These are phyloP conservation scores for Aspiorhynchus laticeps DNA, from an alignment of 2,113 vertebrate genomes.

Conservation along the genomic window DNA sequence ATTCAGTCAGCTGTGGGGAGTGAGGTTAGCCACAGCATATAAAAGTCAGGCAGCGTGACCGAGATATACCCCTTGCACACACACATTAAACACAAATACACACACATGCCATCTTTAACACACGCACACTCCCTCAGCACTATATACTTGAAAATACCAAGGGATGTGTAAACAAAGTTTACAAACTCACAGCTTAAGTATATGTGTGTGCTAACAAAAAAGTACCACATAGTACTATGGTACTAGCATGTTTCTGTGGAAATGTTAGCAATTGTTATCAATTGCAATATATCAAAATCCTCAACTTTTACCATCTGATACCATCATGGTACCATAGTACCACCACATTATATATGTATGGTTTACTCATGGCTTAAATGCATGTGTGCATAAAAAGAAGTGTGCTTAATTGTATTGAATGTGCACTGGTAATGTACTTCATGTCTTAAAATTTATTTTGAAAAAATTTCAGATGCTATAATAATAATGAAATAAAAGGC, in stretches of 20 bases:
- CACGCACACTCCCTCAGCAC: slow-evolving; percentile 6
- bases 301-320: neutral
- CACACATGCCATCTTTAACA: slow-evolving; percentile 25
- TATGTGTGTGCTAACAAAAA: neutral
- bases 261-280: neutral
- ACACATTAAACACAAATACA: slow-evolving; percentile 36
- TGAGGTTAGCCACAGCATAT: slow-evolving; percentile 79
- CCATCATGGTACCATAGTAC: neutral
- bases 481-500: too few relatives aligned
- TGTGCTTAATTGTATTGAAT: too few relatives aligned
- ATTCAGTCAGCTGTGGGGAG: slow-evolving; percentile 78
- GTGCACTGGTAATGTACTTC: too few relatives aligned
- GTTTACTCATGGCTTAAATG: too few relatives aligned
- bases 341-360: neutral
- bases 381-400: too few relatives aligned
- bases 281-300: neutral
- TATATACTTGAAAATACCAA: slow-evolving; percentile 35
- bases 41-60: slow-evolving; percentile 77
- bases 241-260: neutral
- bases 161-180: slow-evolving; percentile 27
- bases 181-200: slow-evolving; percentile 11
- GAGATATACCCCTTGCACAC: slow-evolving; percentile 60
- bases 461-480: too few relatives aligned
- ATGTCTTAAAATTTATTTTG: too few relatives aligned
- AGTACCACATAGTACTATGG: neutral